These are phyloP conservation scores for Octopus bimaculoides DNA, from an alignment of 1,140 invertebrate species.

Conservation along the genomic window DNA sequence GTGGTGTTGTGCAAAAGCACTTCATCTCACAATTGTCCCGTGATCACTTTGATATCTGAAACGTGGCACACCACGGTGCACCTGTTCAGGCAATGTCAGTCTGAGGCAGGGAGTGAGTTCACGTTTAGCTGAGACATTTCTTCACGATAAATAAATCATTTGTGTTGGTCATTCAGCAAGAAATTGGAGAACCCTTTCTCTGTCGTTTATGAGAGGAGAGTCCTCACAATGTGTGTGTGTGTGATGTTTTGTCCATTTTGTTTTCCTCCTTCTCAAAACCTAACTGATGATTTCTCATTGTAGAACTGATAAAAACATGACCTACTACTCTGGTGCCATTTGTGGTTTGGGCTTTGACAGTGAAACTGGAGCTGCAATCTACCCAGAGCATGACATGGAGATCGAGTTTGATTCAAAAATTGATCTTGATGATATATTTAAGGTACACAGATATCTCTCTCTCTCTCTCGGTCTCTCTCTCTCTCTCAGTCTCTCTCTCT, in stretches of 20 bases:
- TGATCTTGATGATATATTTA: conserved; percentile 42
- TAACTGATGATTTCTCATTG: neutral
- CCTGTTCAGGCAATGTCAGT: no score
- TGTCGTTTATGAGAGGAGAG: neutral
- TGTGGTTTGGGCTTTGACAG: conserved; percentile 76
- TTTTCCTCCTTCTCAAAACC: neutral
- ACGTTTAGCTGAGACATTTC: no score
- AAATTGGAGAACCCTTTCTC: neutral
- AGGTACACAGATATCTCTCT: conserved; percentile 27
- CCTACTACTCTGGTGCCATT: conserved; percentile 71
- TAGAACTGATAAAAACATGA: conserved; percentile 60
- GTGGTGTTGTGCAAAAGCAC: no score
- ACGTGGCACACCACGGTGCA: no score
- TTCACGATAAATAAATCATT: neutral
- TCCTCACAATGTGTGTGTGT: neutral
- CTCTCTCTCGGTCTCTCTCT: neutral
- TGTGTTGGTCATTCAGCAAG: neutral
- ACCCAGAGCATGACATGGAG: conserved; percentile 81
- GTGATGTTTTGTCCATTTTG: neutral
- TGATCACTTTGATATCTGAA: no score
- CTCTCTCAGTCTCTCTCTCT: neutral
- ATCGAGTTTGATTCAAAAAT: conserved; percentile 57
- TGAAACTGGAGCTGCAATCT: conserved; percentile 61
- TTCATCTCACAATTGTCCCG: no score
- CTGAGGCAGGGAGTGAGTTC: no score